Conservation (phyloP, 2,113 vertebrate genomes). For the Chaenogobius annularis region DNA sequence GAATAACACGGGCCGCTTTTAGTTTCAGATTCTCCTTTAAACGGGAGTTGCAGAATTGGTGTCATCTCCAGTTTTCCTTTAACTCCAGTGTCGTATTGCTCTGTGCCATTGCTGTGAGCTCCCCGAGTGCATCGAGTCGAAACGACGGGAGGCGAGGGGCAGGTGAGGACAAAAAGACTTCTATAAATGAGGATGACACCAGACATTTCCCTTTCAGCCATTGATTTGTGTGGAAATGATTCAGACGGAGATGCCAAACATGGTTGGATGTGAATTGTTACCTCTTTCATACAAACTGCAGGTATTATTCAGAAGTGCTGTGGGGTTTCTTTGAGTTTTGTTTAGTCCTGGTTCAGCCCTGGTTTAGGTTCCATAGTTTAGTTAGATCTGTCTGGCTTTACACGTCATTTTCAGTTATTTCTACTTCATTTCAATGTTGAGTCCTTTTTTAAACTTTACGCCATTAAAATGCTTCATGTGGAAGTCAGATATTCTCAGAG, state of each 20-base stretch:
- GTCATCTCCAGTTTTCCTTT: conserved; percentile 4
- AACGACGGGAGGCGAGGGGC: neutral
- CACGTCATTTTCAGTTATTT: neutral
- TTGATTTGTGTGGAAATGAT: conserved; percentile 20
- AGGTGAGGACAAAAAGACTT: neutral
- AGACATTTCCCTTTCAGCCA: conserved; percentile 4
- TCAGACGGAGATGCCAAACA: conserved; percentile 1
- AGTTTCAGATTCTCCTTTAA: neutral
- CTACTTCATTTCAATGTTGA: neutral
- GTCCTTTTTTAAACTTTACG: neutral
- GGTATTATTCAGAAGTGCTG: neutral
- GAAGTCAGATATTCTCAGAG: neutral
- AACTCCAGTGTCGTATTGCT: conserved; percentile 1
- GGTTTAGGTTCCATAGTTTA: neutral
- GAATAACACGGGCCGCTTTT: neutral
- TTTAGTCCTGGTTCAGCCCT: neutral
- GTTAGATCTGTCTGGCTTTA: neutral
- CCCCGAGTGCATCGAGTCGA: conserved; percentile 11
- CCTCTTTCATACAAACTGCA: neutral
- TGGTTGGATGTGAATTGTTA: neutral
- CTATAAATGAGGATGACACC: conserved; percentile 8
- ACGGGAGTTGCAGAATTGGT: neutral
- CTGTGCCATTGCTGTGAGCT: neutral
- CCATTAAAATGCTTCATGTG: neutral
- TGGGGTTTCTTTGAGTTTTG: neutral